These are phyloP conservation scores for Phylloscopus trochiloides DNA, from an alignment of 2,113 vertebrate species.

Conservation along the genomic window DNA sequence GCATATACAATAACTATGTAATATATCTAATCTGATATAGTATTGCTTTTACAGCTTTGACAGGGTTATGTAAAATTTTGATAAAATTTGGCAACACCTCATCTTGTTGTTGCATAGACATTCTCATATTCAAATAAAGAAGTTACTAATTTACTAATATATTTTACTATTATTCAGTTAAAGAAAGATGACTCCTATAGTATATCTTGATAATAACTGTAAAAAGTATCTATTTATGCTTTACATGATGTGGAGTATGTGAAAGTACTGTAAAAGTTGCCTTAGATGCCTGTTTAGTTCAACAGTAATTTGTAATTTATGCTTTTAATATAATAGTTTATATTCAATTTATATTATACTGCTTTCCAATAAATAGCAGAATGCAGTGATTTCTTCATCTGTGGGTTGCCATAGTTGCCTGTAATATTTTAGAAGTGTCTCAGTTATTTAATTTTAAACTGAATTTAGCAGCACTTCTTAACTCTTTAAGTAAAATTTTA, in stretches of 20 bases:
- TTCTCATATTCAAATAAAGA: neutral
- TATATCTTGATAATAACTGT: neutral
- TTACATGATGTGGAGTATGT: fast-evolving
- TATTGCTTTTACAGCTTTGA: neutral
- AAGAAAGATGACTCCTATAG: neutral
- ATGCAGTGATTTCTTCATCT: neutral
- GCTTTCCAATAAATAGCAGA: neutral
- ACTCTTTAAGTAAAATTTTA: neutral
- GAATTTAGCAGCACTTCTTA: neutral
- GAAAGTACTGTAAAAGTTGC: neutral
- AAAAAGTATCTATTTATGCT: neutral
- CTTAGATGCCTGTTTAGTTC: neutral
- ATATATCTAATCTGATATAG: neutral
- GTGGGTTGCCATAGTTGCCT: neutral
- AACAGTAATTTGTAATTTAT: neutral
- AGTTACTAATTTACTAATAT: neutral
- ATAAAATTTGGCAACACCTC: neutral
- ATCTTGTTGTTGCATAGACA: neutral
- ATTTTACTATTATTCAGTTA: neutral
- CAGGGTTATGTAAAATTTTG: neutral
- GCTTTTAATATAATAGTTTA: neutral
- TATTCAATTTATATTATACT: too few relatives aligned
- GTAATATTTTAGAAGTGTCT: neutral
- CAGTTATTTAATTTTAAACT: neutral
- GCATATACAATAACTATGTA: neutral